Conservation (phyloP, 1,140 invertebrate genomes). For the Papilio glaucus region DNA sequence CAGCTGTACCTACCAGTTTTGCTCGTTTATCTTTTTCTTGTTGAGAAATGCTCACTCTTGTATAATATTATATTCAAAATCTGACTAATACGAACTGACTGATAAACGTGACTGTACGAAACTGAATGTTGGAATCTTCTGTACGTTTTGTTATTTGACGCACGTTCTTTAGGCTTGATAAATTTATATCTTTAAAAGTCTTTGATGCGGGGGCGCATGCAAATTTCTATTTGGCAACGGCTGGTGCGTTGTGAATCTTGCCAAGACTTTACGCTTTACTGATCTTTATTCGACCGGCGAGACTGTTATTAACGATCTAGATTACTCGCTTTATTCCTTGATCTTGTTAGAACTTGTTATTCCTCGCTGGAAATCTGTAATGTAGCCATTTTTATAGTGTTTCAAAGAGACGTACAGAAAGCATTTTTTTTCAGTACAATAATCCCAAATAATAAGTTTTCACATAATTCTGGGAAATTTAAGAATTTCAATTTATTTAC, state of each 20-base stretch:
- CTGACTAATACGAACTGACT: neutral
- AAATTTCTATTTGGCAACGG: constrained; percentile 39
- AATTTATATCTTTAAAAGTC: constrained; percentile 38
- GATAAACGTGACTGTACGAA: neutral
- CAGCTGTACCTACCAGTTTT: too few species aligned
- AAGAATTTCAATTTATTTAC: too few species aligned
- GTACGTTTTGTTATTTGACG: constrained; percentile 32
- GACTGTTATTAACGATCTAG: constrained; percentile 38
- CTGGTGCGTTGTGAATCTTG: constrained; percentile 37
- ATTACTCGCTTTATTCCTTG: constrained; percentile 37
- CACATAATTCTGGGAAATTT: too few species aligned
- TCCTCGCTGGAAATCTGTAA: neutral
- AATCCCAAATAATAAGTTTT: too few species aligned
- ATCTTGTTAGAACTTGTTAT: constrained; percentile 36
- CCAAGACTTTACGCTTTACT: constrained; percentile 38
- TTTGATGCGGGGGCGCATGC: constrained; percentile 36
- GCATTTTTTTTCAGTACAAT: too few species aligned
- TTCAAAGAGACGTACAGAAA: neutral
- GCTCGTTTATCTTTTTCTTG: too few species aligned
- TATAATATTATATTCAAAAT: too few species aligned
- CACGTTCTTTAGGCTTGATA: constrained; percentile 35
- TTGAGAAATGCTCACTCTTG: too few species aligned
- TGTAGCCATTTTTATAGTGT: neutral
- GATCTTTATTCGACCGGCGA: constrained; percentile 37
- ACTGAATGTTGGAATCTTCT: neutral